Evolutionary conservation across 2,113 vertebrate genomes (phyloP), one percentile per base, ranked within the genome.

Genomic region (Triplophysa siluroides): DNA sequence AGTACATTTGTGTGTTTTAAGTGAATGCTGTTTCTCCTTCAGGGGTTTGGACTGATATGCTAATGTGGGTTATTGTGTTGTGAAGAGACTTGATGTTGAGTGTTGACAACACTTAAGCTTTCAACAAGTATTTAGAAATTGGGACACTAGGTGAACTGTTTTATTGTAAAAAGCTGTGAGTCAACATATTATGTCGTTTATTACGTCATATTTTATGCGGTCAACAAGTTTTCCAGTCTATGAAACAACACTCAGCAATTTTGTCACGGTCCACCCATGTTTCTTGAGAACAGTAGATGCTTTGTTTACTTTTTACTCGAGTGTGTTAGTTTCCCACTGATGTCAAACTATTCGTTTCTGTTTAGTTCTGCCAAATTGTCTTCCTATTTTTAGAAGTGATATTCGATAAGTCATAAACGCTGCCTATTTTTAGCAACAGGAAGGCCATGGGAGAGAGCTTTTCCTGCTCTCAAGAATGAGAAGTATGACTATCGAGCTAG

Each of bases 301-400:
- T 66, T 62, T 73, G 43, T 68, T 21, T 50, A 58, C 54, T 8
- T 18, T 18, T 71, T 58, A 23, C 23, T 29, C 8, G 47, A 54
- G 24, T 18, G 26, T 71, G 23, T 70, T 2, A 13, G 29, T 21
- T 75, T 19, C 33, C 56, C 23, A 47, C 50, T 76, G 38, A 79
- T 69, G 45, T 43, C 72, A 76, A 29, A 24, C 26, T 21, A 33
- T 66, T 18, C 60, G 52, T 66, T 47, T 72, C 26, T 43, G 21
- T 71, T 73, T 65, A 21, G 38, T n/a, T 60, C 58, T 14, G 60
- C 58, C 11, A 29, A 76, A 79, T 64, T 65, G 33, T 14, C 26
- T 33, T 7, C 66, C 73, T 84, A 75, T 84, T 74, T 80, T 81
- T 41, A 69, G 29, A 24, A 77, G 12, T 26, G 50, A 72, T 83